Percentiles rank a stretch among this genome's conserved stretches.
These are phyloP conservation scores for Phataginus tetradactyla DNA, from an alignment of 2,797 vertebrate species.

Conservation along the genomic window DNA sequence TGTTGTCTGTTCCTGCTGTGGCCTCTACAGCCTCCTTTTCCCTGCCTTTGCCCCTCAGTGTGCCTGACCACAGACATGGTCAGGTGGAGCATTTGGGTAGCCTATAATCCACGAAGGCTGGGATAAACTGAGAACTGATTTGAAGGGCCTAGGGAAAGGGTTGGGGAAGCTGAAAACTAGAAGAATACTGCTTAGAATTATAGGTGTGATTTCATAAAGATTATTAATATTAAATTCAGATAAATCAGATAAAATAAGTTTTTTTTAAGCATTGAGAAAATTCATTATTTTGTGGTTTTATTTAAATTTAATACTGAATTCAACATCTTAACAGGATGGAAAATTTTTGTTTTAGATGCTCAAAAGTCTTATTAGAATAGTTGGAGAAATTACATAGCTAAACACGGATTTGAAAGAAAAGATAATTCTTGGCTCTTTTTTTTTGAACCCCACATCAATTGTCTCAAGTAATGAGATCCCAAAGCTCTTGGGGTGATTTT, in stretches of 20 bases:
- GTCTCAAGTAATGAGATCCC: conserved; percentile 27
- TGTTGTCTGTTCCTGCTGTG: background rate
- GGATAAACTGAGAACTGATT: background rate
- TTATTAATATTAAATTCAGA: conserved; percentile 11
- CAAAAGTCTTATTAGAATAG: conserved; percentile 42
- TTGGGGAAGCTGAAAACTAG: conserved; percentile 30
- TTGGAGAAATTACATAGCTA: conserved; percentile 2
- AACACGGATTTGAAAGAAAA: conserved; percentile 41
- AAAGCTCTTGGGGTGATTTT: conserved; percentile 60
- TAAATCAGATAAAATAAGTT: conserved; percentile 20
- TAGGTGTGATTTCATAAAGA: background rate
- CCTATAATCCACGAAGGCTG: background rate
- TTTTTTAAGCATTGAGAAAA: conserved; percentile 12
- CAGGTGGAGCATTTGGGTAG: background rate
- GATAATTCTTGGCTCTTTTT: background rate
- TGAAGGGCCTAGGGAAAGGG: background rate
- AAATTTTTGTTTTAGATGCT: conserved; percentile 45
- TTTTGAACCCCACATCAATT: background rate
- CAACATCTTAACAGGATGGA: conserved; percentile 22
- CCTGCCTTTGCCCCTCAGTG: background rate
- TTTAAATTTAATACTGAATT: conserved; percentile 37
- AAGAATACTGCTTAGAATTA: conserved; percentile 31
- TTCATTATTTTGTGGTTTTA: conserved; percentile 50
- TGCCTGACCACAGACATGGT: background rate
- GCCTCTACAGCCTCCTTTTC: background rate